A percentile compares a stretch with the other conserved stretches of the same genome.
These are phyloP conservation scores for Salmo trutta DNA, from an alignment of 2,797 vertebrate species.

Conservation along the genomic window DNA sequence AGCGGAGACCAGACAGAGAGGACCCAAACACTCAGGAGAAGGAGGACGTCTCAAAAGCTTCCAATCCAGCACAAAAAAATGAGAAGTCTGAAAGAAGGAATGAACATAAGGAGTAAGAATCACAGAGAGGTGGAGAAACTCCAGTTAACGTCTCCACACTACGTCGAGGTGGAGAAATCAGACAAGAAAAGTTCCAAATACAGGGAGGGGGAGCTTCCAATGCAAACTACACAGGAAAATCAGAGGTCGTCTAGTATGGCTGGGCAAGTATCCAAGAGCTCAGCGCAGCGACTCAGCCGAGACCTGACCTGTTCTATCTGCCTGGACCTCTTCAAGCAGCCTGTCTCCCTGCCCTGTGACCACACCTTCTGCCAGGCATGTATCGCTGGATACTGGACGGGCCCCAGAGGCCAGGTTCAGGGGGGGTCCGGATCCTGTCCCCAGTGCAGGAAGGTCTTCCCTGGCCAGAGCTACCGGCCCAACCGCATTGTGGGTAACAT, in stretches of 20 bases:
- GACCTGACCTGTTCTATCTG: constrained; percentile 89
- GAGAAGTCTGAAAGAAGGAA: constrained; percentile 52
- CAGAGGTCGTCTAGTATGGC: constrained; percentile 54
- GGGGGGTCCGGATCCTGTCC: constrained; percentile 80
- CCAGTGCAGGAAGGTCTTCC: constrained; percentile 82
- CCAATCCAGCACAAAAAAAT: constrained; percentile 43
- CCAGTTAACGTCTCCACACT: constrained; percentile 69
- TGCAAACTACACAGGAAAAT: constrained; percentile 65
- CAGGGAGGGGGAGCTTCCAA: constrained; percentile 60
- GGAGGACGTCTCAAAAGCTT: constrained; percentile 43
- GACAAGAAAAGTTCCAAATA: constrained; percentile 65
- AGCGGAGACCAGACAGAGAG: constrained; percentile 54
- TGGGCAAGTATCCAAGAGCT: constrained; percentile 69
- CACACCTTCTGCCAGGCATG: constrained; percentile 90
- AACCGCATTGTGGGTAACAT: constrained; percentile 84
- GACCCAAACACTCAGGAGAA: constrained; percentile 25
- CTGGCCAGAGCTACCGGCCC: constrained; percentile 83
- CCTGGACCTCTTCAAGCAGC: constrained; percentile 86
- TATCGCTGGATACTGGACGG: constrained; percentile 79
- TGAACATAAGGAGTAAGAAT: constrained; percentile 58
- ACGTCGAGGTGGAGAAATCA: constrained; percentile 62
- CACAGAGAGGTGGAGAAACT: constrained; percentile 75
- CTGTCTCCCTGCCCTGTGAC: constrained; percentile 87
- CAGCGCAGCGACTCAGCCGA: constrained; percentile 83
- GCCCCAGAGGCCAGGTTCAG: constrained; percentile 63